phyloP scores from a whole-genome alignment of 2,797 vertebrate species.

The Trachops cirrhosus region DNA sequence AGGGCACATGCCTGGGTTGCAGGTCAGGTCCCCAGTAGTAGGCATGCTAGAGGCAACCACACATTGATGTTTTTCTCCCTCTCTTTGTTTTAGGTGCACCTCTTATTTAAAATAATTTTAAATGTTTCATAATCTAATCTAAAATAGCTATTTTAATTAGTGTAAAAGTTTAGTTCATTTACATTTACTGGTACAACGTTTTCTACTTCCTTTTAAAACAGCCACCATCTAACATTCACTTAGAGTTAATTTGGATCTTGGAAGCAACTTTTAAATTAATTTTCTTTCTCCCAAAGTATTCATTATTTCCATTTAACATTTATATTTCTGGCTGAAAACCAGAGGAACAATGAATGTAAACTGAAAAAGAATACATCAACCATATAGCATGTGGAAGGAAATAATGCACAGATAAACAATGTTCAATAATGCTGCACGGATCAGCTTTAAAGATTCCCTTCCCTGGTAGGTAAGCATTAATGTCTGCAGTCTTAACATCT shows the following conservation, averaged over 20 bases:
- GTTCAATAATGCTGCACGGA: not conserved
- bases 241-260: not conserved
- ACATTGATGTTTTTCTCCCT: no score
- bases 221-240: not conserved
- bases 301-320: not conserved
- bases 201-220: conserved; percentile 7
- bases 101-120: not conserved
- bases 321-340: conserved; percentile 33
- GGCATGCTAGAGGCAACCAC: no score
- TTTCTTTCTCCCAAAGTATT: conserved; percentile 1
- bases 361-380: not conserved
- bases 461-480: not conserved
- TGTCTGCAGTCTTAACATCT: not conserved
- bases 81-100: not conserved
- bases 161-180: not conserved
- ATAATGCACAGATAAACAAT: not conserved
- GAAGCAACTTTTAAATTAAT: conserved; percentile 23
- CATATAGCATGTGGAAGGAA: not conserved
- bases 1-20: no score
- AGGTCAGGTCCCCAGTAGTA: no score
- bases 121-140: not conserved
- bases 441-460: not conserved
- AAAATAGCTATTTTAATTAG: not conserved
- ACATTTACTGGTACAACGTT: not conserved
- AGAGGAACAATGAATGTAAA: not conserved